Evolutionary conservation across 2,888 invertebrate genomes (phyloP).

Genomic region (Mactromeris polynyma): DNA sequence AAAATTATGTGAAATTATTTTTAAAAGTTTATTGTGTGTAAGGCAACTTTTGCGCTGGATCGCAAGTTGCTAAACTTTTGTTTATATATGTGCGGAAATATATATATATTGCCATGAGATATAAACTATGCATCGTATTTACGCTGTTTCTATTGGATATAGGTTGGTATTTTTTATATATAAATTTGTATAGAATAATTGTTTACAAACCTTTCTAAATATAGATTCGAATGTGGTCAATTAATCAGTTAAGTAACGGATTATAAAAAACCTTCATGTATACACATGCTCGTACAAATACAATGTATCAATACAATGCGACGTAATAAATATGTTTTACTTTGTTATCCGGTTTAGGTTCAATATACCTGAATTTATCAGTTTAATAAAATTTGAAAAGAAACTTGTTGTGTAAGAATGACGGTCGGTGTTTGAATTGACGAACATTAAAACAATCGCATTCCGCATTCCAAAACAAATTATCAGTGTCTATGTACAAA

Average conservation of each 20-base stretch:
- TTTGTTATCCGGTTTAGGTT: not conserved
- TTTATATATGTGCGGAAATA: conserved; percentile 32
- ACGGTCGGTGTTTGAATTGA: not conserved
- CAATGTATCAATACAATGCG: not conserved
- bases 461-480: not conserved
- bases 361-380: not conserved
- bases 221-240: not conserved
- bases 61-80: conserved; percentile 54
- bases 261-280: not conserved
- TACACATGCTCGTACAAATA: not conserved
- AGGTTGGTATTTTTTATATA: conserved; percentile 21
- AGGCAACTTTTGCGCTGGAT: conserved; percentile 54
- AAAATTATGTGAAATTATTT: not conserved
- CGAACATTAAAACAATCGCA: not conserved
- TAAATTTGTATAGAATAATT: not conserved
- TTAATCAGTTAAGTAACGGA: not conserved
- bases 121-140: conserved; percentile 30
- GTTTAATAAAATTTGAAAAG: not conserved
- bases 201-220: not conserved
- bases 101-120: conserved; percentile 31
- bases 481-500: not conserved
- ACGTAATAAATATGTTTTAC: not conserved
- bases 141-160: conserved; percentile 25
- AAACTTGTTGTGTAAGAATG: not conserved
- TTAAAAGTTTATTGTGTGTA: conserved; percentile 15